Base-by-base conservation (phyloP, 2,797 vertebrate species). In the Leptatherina wallacei region DNA sequence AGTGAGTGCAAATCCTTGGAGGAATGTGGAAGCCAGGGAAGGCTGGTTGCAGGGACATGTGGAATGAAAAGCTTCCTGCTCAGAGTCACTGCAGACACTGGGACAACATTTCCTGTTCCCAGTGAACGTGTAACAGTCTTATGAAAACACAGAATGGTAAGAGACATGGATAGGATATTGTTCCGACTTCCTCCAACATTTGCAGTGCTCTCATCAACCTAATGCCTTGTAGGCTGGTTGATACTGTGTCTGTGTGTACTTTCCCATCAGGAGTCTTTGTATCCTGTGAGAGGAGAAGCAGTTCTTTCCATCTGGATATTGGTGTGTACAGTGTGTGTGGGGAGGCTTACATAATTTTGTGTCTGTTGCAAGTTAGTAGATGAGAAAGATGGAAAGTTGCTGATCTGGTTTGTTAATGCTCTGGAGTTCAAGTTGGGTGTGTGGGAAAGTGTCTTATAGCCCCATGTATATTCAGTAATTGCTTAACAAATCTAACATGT, bases 21-120 rank as follows among this genome's bases (percentile, higher is more conserved):
- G 82, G 85, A 93, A 92, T 88, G 83, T 82, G 64, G 88, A 90
- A 92, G 82, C 86, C 85, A 88, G 89, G 90, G 90, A 91, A 47
- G 7, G 51, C 67, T 78, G 78, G 71, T 80, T 89, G 85, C 77
- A 69, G 75, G 79, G 84, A 83, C 85, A 75, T 59, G 65, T 60
- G 81, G 79, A 88, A 83, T 74, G 78, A 71, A 82, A 84, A 75
- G 80, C 79, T 89, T 90, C 89, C 88, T 85, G 82, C 73, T 78
- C 78, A 74, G 82, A 57, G 40, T 82, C 78, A 66, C 55, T 58
- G 68, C 78, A 81, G 73, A 86, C 73, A 75, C 78, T 77, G 57
- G 44, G 64, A 80, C 77, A 82, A 87, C 73, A 82, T 84, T 89
- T 85, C 83, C 88, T 80, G 77, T 74, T 68, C 80, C 36, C 74